Base-by-base conservation (phyloP, 2,888 invertebrate genomes). In the Cremastinae sp. region DNA sequence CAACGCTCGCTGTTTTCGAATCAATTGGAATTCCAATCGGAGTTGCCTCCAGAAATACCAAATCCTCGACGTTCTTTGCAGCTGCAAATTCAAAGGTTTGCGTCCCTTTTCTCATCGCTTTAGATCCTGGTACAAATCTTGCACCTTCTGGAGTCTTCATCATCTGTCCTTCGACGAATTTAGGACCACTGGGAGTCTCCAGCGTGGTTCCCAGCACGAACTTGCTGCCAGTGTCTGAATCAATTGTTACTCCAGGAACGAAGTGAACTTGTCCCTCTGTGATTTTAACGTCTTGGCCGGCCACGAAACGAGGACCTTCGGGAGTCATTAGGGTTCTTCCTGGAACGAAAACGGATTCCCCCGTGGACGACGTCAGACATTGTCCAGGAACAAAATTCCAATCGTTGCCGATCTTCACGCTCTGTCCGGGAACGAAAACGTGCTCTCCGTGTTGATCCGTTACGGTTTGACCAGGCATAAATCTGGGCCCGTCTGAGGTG, bases 371-470 rank as follows among this genome's bases (percentile, higher is more conserved):
- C 79, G 91, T 90, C 56, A 93, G 82, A 22, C 91, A 91, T 86
- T 94, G 94, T 0, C 94, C 94, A 1, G 93, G 93, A 28, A 94
- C 90, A 81, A 94, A 94, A 80, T 93, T 92, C 92, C 93, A 93
- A 39, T 90, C 91, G 66, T 88, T 89, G 10, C 89, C 90, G 61
- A 92, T 90, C 58, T 91, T 90, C 10, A 92, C 90, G 79, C 92
- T 93, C 87, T 93, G 93, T 0, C 94, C 94, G 5, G 93, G 93
- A 45, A 94, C 88, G 85, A 94, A 94, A 18, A 90, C 82, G 75
- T 92, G 92, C 14, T 92, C 91, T n/a, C 93, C 93, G 22, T 92
- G 91, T 16, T 93, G 91, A 55, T 92, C 91, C 75, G 91, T 90
- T 35, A 93, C 90, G 2, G 93, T 92, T 88, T 93, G 93, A 2